Percentiles rank a stretch among this genome's conserved stretches.
Conservation (phyloP, 2,888 invertebrate genomes). For the Drosophila subquinaria region DNA sequence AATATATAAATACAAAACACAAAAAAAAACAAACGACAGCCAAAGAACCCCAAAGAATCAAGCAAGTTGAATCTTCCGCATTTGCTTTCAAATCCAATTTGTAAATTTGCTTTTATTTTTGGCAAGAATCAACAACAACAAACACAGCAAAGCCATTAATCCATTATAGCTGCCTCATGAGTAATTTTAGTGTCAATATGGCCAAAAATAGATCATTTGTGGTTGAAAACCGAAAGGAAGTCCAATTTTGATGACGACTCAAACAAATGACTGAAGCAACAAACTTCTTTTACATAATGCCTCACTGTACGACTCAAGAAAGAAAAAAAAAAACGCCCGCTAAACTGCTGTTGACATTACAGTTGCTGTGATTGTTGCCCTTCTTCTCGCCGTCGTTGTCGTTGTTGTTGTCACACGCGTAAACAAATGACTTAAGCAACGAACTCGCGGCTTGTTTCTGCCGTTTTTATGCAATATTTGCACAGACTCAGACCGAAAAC, state of each 20-base stretch:
- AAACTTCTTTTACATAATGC: constrained; percentile 59
- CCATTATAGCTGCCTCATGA: constrained; percentile 35
- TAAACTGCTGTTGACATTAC: constrained; percentile 43
- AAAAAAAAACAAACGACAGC: constrained; percentile 19
- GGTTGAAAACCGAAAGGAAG: constrained; percentile 27
- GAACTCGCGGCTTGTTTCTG: constrained; percentile 43
- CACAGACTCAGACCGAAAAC: constrained; percentile 21
- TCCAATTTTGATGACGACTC: constrained; percentile 12
- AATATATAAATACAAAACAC: constrained; percentile 37
- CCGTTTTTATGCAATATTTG: constrained; percentile 63
- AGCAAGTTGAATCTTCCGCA: constrained; percentile 68
- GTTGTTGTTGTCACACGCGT: constrained; percentile 56
- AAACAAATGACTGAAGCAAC: constrained; percentile 50
- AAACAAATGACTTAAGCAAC: constrained; percentile 68
- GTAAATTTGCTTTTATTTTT: constrained; percentile 62
- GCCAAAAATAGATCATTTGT: constrained; percentile 19
- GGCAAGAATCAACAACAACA: constrained; percentile 34
- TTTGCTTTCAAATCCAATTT: constrained; percentile 52
- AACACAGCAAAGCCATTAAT: constrained; percentile 1
- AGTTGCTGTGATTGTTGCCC: constrained; percentile 27
- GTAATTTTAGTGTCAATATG: constrained; percentile 50
- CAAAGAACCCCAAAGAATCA: constrained; percentile 21
- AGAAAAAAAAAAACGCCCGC: constrained; percentile 2
- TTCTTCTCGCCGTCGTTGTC: background rate
- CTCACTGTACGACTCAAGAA: constrained; percentile 11